Conservation (phyloP, 2,888 invertebrate genomes). For the Melipona bicolor region DNA sequence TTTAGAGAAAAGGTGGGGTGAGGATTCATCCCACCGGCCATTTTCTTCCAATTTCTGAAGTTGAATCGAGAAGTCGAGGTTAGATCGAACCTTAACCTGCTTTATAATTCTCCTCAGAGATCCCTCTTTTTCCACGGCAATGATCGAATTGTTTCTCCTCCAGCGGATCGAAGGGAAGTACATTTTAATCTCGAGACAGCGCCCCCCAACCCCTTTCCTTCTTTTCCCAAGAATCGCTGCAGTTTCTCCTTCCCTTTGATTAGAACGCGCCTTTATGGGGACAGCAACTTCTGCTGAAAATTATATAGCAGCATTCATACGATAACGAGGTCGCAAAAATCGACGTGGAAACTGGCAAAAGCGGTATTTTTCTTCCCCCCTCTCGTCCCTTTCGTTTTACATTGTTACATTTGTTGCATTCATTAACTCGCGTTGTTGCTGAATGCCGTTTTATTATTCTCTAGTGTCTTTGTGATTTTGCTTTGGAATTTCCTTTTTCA, state of each 20-base stretch:
- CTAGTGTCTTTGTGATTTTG: background rate
- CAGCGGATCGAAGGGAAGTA: background rate
- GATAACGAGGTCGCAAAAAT: background rate
- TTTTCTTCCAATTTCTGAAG: background rate
- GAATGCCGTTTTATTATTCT: background rate
- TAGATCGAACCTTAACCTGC: background rate
- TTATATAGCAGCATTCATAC: background rate
- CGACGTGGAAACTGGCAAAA: background rate
- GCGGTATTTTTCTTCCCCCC: background rate
- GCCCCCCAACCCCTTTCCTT: background rate
- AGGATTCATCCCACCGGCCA: background rate
- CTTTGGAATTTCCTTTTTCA: too few relatives aligned
- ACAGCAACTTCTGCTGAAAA: background rate
- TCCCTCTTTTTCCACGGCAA: background rate
- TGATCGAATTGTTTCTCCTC: slow-evolving; percentile 14
- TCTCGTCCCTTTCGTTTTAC: background rate
- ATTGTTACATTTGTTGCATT: background rate
- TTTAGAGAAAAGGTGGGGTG: background rate
- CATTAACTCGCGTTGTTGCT: too few relatives aligned
- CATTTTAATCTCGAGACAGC: slow-evolving; percentile 37
- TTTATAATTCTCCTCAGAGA: slow-evolving; percentile 3
- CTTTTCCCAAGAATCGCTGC: background rate
- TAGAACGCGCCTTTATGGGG: slow-evolving; percentile 7
- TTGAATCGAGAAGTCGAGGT: background rate
- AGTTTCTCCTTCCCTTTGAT: slow-evolving; percentile 26